Percentiles rank a stretch among this genome's conserved stretches.
Conservation (phyloP, 2,113 vertebrate genomes). For the Pomatorhinus ruficollis region DNA sequence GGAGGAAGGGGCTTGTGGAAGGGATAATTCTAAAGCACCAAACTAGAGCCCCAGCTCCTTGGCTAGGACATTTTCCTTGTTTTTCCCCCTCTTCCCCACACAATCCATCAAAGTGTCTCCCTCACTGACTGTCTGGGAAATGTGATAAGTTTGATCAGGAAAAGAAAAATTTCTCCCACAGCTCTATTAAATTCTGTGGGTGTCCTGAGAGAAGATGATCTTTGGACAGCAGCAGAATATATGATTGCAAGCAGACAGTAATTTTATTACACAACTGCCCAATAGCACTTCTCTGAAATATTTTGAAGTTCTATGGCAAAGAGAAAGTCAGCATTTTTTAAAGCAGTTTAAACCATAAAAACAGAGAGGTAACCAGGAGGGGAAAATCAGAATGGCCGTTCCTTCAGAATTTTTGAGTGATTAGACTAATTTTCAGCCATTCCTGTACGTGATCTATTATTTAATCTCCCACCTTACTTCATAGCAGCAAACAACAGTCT, state of each 20-base stretch:
- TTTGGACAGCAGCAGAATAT: background rate
- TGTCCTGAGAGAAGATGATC: background rate
- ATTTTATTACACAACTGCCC: background rate
- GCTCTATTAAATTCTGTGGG: background rate
- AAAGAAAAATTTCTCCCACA: background rate
- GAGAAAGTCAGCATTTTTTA: constrained; percentile 21
- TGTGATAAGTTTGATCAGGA: background rate
- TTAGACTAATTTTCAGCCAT: constrained; percentile 26
- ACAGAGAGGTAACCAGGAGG: background rate
- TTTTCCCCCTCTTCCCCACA: background rate
- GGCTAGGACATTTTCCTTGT: background rate
- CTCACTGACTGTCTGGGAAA: background rate
- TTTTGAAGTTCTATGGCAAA: background rate
- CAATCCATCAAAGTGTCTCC: background rate
- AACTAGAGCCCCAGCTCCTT: background rate
- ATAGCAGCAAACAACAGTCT: background rate
- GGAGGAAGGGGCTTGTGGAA: background rate
- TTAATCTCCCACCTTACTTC: constrained; percentile 8
- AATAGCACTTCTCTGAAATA: background rate
- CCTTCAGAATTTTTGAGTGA: constrained; percentile 4
- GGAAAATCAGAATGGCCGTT: background rate
- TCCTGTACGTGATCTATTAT: background rate
- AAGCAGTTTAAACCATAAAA: constrained; percentile 12
- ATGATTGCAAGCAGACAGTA: background rate
- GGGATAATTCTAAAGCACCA: background rate